Base-by-base conservation (phyloP, 2,888 invertebrate species). In the Coleophora flavipennella region DNA sequence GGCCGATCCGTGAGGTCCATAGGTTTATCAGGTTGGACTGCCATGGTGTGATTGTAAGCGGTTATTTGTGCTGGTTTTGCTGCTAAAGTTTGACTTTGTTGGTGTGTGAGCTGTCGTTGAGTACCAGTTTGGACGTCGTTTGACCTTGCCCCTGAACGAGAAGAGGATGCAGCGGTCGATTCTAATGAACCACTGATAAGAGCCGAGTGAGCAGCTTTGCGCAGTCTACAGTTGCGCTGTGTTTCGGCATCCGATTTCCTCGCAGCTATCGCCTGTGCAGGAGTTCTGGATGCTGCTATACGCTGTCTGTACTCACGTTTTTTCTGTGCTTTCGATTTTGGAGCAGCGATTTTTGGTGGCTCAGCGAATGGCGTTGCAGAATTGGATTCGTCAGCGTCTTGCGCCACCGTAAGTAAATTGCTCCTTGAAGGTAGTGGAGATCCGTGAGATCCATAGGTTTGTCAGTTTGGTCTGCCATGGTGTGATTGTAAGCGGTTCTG, bases 141-240 rank as follows among this genome's bases (percentile, higher is more conserved):
- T 33, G 10, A 33, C 13, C 33, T 33, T 40, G 31, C 25, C 42
- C 39, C 48, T 51, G 46, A 45, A 50, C n/a, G n/a, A n/a, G n/a
- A n/a, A n/a, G n/a, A n/a, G n/a, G n/a, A n/a, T n/a, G n/a, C n/a
- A n/a, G n/a, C n/a, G n/a, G n/a, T n/a, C n/a, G n/a, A n/a, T n/a
- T n/a, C n/a, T n/a, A n/a, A n/a, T n/a, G n/a, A n/a, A n/a, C n/a
- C n/a, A n/a, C n/a, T n/a, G n/a, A n/a, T n/a, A n/a, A n/a, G n/a
- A n/a, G n/a, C n/a, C n/a, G 41, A 55, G 27, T 27, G 6, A 27
- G 55, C 50, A 50, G 55, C 53, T 57, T 49, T 32, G 49, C 57
- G 53, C 52, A 55, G 34, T 53, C 53, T 57, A 48, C 36, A 27
- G 40, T 49, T 55, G 35, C 55, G 53, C n/a, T n/a, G n/a, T n/a